A percentile compares a stretch with the other conserved stretches of the same genome.
Evolutionary conservation across 2,113 vertebrate genomes (phyloP).

Genomic region (Periophthalmodon schlosseri): DNA sequence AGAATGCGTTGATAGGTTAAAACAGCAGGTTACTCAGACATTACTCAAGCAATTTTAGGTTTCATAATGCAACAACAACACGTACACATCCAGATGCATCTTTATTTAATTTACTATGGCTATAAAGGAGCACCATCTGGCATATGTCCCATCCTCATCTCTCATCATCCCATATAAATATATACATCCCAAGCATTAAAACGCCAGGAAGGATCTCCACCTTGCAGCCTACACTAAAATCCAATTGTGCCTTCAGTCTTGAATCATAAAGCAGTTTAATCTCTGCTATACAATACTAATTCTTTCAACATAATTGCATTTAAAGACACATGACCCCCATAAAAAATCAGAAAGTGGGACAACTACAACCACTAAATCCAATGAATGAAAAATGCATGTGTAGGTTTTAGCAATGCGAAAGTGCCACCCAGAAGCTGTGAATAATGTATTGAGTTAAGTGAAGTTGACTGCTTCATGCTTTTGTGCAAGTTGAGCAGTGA

Average conservation of each 20-base stretch:
- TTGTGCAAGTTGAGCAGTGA: background rate
- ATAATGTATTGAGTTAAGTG: conserved; percentile 12
- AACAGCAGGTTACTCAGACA: background rate
- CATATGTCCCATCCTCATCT: background rate
- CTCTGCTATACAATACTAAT: background rate
- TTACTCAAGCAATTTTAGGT: background rate
- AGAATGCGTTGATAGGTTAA: background rate
- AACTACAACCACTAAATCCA: background rate
- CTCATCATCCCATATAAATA: background rate
- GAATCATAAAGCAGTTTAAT: background rate
- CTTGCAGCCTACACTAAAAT: background rate
- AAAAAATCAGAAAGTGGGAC: background rate
- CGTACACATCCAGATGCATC: background rate
- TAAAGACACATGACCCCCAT: background rate
- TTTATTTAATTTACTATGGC: background rate
- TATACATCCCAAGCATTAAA: background rate
- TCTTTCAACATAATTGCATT: background rate
- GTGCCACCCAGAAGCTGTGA: background rate
- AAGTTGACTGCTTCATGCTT: background rate
- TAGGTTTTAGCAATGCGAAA: conserved; percentile 1
- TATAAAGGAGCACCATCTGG: background rate
- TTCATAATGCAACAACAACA: background rate
- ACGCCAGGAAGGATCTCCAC: background rate
- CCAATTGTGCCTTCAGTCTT: background rate
- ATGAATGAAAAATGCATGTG: conserved; percentile 4